Percentiles rank a stretch among this genome's conserved stretches.
Conservation (phyloP, 2,888 invertebrate genomes). For the Elysia crispata region DNA sequence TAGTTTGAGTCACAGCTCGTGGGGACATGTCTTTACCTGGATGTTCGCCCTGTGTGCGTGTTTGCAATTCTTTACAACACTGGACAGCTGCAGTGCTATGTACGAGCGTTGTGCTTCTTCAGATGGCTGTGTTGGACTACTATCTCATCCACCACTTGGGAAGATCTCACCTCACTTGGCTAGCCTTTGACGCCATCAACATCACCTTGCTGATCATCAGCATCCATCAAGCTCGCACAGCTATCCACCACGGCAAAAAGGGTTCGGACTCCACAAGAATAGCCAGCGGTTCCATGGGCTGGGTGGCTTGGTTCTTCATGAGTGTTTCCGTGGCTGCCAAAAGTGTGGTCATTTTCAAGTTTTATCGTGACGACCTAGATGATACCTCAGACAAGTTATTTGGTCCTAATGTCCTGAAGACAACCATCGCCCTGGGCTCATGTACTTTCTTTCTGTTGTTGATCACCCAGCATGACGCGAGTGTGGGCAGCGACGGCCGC, state of each 20-base stretch:
- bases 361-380: slow-evolving; percentile 65
- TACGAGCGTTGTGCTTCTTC: slow-evolving; percentile 66
- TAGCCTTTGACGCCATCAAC: slow-evolving; percentile 39
- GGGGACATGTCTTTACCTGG: too few relatives aligned
- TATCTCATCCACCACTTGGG: slow-evolving; percentile 69
- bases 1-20: too few relatives aligned
- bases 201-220: slow-evolving; percentile 37
- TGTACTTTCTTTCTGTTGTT: slow-evolving; percentile 80
- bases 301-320: slow-evolving; percentile 80
- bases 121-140: slow-evolving; percentile 77
- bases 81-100: slow-evolving; percentile 58
- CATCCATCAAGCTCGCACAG: slow-evolving; percentile 32
- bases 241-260: slow-evolving; percentile 46
- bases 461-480: slow-evolving; percentile 80
- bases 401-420: slow-evolving; percentile 76
- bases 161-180: slow-evolving; percentile 18
- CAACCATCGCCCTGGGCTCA: slow-evolving; percentile 77
- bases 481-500: slow-evolving; percentile 78
- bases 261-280: not conserved
- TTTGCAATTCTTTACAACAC: slow-evolving; percentile 12
- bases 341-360: slow-evolving; percentile 79
- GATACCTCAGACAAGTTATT: slow-evolving; percentile 74
- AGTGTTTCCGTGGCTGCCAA: slow-evolving; percentile 70
- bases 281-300: slow-evolving; percentile 66
- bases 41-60: not conserved